A percentile compares a stretch with the other conserved stretches of the same genome.
Evolutionary conservation across 2,113 vertebrate genomes (phyloP).

Genomic region (Corydoras maculifer): DNA sequence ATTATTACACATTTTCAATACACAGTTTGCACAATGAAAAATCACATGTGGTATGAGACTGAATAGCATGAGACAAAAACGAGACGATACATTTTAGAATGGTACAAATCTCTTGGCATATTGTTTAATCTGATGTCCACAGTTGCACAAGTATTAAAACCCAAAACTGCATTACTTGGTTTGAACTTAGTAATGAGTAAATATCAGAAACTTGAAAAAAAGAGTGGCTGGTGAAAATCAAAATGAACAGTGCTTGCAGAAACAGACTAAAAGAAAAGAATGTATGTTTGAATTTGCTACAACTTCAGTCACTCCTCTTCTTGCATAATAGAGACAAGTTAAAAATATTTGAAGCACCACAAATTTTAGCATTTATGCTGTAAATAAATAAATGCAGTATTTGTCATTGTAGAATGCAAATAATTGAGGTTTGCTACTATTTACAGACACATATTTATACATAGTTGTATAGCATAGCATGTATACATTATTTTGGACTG

Average conservation of each 20-base stretch:
- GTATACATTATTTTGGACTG: conserved; percentile 3
- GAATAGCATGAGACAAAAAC: background rate
- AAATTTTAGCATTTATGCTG: conserved; percentile 35
- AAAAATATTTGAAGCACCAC: conserved; percentile 42
- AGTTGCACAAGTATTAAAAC: background rate
- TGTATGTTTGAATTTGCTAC: conserved; percentile 33
- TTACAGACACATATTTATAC: conserved; percentile 24
- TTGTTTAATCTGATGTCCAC: conserved; percentile 3
- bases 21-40: background rate
- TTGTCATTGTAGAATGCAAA: conserved; percentile 19
- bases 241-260: conserved; percentile 5
- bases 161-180: conserved; percentile 1
- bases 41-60: background rate
- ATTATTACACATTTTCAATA: too few relatives aligned
- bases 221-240: background rate
- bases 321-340: conserved; percentile 26
- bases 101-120: conserved; percentile 14
- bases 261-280: background rate
- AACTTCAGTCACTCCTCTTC: conserved; percentile 26
- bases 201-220: conserved; percentile 1
- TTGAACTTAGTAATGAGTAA: background rate
- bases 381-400: conserved; percentile 44
- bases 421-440: conserved; percentile 31
- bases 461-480: conserved; percentile 14
- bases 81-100: background rate